Conservation (phyloP, 2,888 invertebrate species). For the Aplocera efformata region DNA sequence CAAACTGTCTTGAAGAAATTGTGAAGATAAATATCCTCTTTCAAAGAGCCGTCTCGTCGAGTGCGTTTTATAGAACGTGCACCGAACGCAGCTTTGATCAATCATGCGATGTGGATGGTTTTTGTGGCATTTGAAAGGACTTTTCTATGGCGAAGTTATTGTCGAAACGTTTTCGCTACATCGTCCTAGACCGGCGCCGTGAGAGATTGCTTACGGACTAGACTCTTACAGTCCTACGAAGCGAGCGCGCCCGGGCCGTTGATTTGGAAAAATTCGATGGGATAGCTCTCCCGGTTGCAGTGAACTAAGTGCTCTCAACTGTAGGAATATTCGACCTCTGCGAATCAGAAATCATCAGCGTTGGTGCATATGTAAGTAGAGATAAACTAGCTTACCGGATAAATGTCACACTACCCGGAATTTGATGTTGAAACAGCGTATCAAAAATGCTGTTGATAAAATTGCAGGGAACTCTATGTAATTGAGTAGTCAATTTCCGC, state of each 20-base stretch:
- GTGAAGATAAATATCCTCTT: conserved; percentile 17
- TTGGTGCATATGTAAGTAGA: not conserved
- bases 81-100: conserved; percentile 70
- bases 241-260: conserved; percentile 24
- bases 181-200: conserved; percentile 49
- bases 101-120: conserved; percentile 71
- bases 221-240: conserved; percentile 36
- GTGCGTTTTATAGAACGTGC: conserved; percentile 60
- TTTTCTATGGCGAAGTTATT: conserved; percentile 59
- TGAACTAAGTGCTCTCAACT: conserved; percentile 11
- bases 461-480: conserved; percentile 14
- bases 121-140: conserved; percentile 67
- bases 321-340: conserved; percentile 2
- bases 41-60: conserved; percentile 16
- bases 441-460: conserved; percentile 11
- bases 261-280: conserved; percentile 43
- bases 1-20: conserved; percentile 13
- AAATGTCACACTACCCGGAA: no score
- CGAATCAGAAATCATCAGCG: conserved; percentile 1
- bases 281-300: conserved; percentile 30
- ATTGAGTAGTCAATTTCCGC: conserved; percentile 22
- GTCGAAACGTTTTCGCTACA: conserved; percentile 47
- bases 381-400: no score
- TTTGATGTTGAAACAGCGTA: not conserved
- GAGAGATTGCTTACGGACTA: conserved; percentile 61